Evolutionary conservation across 2,888 invertebrate genomes (phyloP), one percentile per base, ranked within the genome.

Genomic region (Drosophila paramelanica): DNA sequence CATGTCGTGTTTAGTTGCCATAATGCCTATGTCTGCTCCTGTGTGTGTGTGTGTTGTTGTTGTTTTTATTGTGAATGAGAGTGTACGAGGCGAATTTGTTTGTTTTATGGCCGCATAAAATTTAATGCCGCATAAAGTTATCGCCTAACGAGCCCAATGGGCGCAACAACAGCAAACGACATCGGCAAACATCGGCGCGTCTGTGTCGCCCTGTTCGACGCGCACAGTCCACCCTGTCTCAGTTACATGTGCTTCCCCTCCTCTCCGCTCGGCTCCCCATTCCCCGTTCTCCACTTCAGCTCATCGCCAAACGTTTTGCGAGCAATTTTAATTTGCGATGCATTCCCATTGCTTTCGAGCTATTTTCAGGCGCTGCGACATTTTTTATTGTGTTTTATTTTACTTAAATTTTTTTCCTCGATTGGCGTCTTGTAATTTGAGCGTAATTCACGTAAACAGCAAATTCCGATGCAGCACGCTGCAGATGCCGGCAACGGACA

Each of bases 361-460:
- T 90, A 89, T 90, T 90, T 90, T 89, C 77, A 90, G 77, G 61
- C 72, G 31, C 58, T 62, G 42, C 49, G 14, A 20, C 17, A 36
- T 38, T 56, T 57, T 45, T 67, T 64, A 57, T 52, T 50, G 36
- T 45, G 14, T 46, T 45, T 51, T 27, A 17, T 42, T 31, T n/a
- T 51, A 41, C 14, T 36, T 8, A 36, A 56, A 53, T 11, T 50
- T n/a, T 51, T 49, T 43, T 36, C 1, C 31, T 38, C 61, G 61
- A 68, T 67, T 73, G 79, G 61, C 73, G 68, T 60, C 69, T 74
- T 82, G 89, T 83, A 83, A 83, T 88, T 83, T 88, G 87, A 83
- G 82, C 81, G 90, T 90, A 89, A 90, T 90, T 90, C 90, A 79
- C 90, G 81, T 89, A 81, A 90, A 83, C 89, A 78, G 60, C 75